These are phyloP conservation scores for Phoxinus phoxinus DNA, from an alignment of 2,113 vertebrate genomes.

Conservation along the genomic window DNA sequence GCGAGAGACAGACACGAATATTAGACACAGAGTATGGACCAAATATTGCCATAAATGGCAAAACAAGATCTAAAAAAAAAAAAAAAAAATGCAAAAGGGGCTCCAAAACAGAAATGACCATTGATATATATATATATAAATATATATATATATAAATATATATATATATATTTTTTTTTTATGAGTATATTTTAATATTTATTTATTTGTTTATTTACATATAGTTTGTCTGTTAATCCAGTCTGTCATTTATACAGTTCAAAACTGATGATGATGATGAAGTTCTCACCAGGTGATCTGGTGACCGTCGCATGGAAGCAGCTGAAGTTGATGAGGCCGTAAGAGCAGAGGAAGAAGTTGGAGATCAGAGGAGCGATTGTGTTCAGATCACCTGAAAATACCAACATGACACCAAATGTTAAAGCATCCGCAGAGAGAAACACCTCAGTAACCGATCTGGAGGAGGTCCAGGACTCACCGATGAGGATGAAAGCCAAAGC, in stretches of 20 bases:
- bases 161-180: not conserved
- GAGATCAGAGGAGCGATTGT: constrained; percentile 75
- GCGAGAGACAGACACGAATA: not conserved
- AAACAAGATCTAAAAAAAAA: too few species aligned
- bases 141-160: too few species aligned
- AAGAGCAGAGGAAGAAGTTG: constrained; percentile 82
- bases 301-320: constrained; percentile 79
- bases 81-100: too few species aligned
- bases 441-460: not conserved
- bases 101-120: too few species aligned
- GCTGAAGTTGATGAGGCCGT: constrained; percentile 82
- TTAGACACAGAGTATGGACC: not conserved
- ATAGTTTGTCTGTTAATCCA: not conserved
- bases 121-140: too few species aligned
- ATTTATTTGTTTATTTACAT: not conserved
- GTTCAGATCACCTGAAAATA: constrained; percentile 72
- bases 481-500: constrained; percentile 77
- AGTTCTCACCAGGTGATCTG: constrained; percentile 74
- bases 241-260: not conserved
- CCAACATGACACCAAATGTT: not conserved
- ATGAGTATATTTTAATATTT: too few species aligned
- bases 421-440: not conserved
- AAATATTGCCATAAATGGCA: not conserved
- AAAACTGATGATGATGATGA: not conserved
- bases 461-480: constrained; percentile 65